These are phyloP conservation scores for Noctua janthina DNA, from an alignment of 2,888 invertebrate genomes.

Conservation along the genomic window DNA sequence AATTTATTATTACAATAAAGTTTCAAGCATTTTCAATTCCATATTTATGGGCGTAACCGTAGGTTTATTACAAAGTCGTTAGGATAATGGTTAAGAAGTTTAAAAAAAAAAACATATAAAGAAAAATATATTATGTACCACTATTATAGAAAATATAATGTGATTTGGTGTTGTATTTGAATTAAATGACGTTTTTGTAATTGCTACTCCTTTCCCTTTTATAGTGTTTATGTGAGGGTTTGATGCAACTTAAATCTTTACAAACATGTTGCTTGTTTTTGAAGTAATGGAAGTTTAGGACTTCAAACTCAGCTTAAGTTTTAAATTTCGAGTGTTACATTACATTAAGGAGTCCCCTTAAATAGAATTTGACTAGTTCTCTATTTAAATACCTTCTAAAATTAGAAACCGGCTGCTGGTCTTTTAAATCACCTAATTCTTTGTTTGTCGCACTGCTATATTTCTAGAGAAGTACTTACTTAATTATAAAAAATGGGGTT, in stretches of 20 bases:
- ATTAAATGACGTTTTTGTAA: slow-evolving; percentile 89
- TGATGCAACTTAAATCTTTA: not conserved
- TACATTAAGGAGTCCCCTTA: not conserved
- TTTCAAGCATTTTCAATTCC: slow-evolving; percentile 77
- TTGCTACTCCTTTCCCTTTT: slow-evolving; percentile 86
- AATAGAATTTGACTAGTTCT: not conserved
- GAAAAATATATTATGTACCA: slow-evolving; percentile 86
- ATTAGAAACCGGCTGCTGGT: not conserved
- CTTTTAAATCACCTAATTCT: not conserved
- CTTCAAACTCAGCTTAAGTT: not conserved
- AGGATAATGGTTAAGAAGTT: slow-evolving; percentile 79
- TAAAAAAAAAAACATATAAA: slow-evolving; percentile 83
- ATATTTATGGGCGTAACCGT: slow-evolving; percentile 68
- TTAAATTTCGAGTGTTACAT: not conserved
- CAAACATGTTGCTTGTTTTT: not conserved
- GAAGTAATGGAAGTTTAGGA: not conserved
- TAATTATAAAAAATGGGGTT: not conserved
- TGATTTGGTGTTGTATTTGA: slow-evolving; percentile 91
- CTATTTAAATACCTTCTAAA: not conserved
- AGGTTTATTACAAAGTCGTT: slow-evolving; percentile 77
- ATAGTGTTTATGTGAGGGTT: slow-evolving; percentile 55
- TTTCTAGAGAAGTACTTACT: not conserved
- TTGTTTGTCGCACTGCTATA: not conserved
- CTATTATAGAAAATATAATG: slow-evolving; percentile 90
- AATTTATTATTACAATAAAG: slow-evolving; percentile 78